Percentiles rank a stretch among this genome's conserved stretches.
phyloP scores from a whole-genome alignment of 30 jellyfish, hydroid and myxozoan genomes.

The Nemopilema nomurai region DNA sequence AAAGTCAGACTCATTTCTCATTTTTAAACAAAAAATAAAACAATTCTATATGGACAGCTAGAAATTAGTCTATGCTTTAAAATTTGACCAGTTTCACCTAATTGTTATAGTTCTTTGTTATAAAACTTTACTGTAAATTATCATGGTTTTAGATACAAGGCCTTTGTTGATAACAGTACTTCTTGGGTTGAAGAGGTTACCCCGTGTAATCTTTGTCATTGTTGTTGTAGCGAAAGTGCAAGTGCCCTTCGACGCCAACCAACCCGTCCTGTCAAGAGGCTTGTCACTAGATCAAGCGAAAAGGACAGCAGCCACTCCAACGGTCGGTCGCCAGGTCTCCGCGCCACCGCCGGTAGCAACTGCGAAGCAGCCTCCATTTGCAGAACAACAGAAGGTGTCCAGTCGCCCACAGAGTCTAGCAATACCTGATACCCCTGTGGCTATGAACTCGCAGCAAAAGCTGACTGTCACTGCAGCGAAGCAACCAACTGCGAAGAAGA shows the following conservation, averaged over 20 bases:
- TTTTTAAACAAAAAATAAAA: neutral
- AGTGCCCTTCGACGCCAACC: neutral
- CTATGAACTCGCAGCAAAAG: neutral
- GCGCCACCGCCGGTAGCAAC: constrained; percentile 2
- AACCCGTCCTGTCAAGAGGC: constrained; percentile 18
- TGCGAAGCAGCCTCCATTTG: neutral
- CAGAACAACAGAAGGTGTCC: neutral
- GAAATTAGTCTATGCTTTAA: neutral
- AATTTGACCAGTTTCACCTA: neutral
- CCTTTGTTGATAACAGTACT: no score
- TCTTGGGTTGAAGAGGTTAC: no score
- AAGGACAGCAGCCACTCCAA: neutral
- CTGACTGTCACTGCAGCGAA: constrained; percentile 31
- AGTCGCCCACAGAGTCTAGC: neutral
- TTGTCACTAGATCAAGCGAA: constrained; percentile 19
- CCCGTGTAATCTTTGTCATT: neutral
- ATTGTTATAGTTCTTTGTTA: neutral
- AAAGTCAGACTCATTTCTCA: neutral
- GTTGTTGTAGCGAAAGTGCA: constrained; percentile 2
- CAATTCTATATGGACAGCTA: neutral
- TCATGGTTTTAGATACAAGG: neutral
- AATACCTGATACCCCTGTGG: neutral
- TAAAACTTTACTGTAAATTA: neutral
- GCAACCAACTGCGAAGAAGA: neutral
- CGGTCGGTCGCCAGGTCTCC: constrained; percentile 24